Conservation (phyloP, 2,797 vertebrate species). For the Triplophysa bombifrons region DNA sequence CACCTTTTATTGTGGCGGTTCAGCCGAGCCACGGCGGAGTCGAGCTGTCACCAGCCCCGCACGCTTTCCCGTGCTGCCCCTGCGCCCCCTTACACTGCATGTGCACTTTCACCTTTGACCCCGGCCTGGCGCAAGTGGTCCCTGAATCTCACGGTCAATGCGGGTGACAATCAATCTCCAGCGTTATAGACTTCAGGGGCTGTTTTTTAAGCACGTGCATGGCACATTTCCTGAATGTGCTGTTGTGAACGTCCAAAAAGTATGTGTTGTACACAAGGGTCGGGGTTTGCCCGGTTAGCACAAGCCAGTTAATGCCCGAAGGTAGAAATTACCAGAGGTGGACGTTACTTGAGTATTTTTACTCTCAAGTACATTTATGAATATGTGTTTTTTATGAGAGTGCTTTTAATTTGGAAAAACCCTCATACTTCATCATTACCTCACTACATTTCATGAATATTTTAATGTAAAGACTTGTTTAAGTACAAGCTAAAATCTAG, state of each 20-base stretch:
- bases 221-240: not conserved
- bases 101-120: slow-evolving; percentile 40
- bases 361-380: too few species aligned
- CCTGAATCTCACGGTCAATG: slow-evolving; percentile 34
- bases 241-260: not conserved
- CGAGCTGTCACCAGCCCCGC: slow-evolving; percentile 60
- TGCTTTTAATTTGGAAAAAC: too few species aligned
- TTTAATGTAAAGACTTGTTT: too few species aligned
- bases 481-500: too few species aligned
- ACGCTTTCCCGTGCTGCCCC: slow-evolving; percentile 2
- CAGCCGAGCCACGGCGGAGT: slow-evolving; percentile 51
- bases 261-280: not conserved
- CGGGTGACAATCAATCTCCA: slow-evolving; percentile 30
- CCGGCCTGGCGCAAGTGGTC: slow-evolving; percentile 31
- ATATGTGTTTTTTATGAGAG: too few species aligned
- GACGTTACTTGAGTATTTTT: too few species aligned
- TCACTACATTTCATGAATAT: too few species aligned
- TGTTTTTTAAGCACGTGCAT: not conserved
- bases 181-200: not conserved
- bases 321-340: too few species aligned
- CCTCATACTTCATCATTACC: too few species aligned
- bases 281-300: not conserved
- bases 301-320: too few species aligned
- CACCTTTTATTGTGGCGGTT: slow-evolving; percentile 70
- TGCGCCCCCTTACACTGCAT: not conserved